A percentile compares a stretch with the other conserved stretches of the same genome.
Evolutionary conservation across 2,113 vertebrate genomes (phyloP).

Genomic region (Meles meles): DNA sequence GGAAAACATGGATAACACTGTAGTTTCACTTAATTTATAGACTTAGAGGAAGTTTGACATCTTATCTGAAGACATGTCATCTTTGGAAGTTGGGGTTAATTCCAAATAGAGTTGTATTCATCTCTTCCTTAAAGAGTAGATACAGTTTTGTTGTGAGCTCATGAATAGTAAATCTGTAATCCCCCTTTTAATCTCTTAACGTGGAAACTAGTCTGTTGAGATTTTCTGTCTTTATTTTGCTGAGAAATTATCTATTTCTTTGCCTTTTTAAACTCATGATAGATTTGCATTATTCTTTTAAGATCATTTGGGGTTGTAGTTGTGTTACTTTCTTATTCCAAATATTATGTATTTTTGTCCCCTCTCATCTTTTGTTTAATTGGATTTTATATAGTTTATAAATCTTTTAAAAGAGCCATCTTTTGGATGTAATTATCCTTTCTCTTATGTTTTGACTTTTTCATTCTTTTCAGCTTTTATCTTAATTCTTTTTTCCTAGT

Average conservation of each 20-base stretch:
- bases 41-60: background rate
- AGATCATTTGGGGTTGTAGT: background rate
- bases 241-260: slow-evolving; percentile 23
- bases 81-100: background rate
- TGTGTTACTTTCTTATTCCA: background rate
- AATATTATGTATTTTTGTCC: background rate
- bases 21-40: slow-evolving; percentile 13
- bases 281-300: background rate
- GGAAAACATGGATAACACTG: background rate
- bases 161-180: background rate
- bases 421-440: background rate
- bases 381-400: slow-evolving; percentile 6
- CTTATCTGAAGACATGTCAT: background rate
- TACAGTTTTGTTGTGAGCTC: slow-evolving; percentile 20
- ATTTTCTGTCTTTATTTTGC: slow-evolving; percentile 28
- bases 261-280: background rate
- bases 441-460: background rate
- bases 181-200: background rate
- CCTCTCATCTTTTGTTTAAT: background rate
- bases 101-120: background rate
- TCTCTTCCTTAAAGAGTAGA: background rate
- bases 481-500: background rate
- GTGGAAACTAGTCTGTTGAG: slow-evolving; percentile 22
- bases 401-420: background rate
- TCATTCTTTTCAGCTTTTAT: background rate